phyloP scores from a whole-genome alignment of 2,888 invertebrate species.

The Folsomia manolachei region DNA sequence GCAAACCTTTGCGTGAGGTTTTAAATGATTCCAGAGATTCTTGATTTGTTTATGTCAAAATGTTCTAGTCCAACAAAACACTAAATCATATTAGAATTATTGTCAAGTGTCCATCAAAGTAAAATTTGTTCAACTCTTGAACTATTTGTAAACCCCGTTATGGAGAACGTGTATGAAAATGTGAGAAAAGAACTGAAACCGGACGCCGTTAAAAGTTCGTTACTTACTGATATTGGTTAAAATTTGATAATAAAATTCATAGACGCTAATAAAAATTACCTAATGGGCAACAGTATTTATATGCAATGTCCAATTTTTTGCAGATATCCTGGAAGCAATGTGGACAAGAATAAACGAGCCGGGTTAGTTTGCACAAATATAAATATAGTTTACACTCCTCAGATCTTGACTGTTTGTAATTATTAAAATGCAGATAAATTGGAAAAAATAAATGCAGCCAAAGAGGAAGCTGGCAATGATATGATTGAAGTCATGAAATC shows the following conservation, averaged over 20 bases:
- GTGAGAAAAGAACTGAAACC: conserved; percentile 34
- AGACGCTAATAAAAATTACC: too few relatives aligned
- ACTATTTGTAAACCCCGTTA: too few relatives aligned
- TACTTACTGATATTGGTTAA: too few relatives aligned
- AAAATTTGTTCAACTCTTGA: too few relatives aligned
- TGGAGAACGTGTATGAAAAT: conserved; percentile 45
- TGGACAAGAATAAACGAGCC: conserved; percentile 15
- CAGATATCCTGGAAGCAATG: conserved; percentile 24
- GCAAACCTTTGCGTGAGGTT: not conserved
- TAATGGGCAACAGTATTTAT: not conserved
- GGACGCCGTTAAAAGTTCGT: conserved; percentile 34
- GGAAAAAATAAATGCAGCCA: conserved; percentile 22
- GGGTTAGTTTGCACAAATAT: too few relatives aligned
- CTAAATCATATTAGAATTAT: not conserved
- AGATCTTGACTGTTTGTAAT: not conserved
- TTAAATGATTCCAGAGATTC: not conserved
- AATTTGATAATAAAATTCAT: not conserved
- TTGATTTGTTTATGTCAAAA: not conserved
- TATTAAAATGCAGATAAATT: conserved; percentile 6
- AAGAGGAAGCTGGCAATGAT: conserved; percentile 35
- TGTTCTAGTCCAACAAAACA: not conserved
- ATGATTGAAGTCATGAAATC: conserved; percentile 31
- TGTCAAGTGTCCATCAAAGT: too few relatives aligned
- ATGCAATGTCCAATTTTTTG: not conserved
- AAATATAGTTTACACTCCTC: not conserved